Percentiles rank a stretch among this genome's conserved stretches.
These are phyloP conservation scores for Chrysochloris asiatica DNA, from an alignment of 2,113 vertebrate species.

Conservation along the genomic window DNA sequence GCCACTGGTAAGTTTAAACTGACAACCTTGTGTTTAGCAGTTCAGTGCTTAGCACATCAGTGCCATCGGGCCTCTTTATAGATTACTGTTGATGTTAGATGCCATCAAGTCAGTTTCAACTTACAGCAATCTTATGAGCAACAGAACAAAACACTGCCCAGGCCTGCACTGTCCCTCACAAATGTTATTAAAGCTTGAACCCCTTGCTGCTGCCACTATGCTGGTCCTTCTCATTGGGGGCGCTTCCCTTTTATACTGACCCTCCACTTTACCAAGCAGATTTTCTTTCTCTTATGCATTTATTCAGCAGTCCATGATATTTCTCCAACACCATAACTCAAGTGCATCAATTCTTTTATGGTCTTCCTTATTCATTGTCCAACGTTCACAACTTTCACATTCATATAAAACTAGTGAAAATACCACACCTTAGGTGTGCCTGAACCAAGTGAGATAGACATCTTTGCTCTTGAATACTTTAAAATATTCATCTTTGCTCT, in stretches of 20 bases:
- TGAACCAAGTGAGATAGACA: too few species aligned
- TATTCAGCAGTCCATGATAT: background rate
- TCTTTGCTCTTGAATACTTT: too few species aligned
- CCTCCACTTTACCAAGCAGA: background rate
- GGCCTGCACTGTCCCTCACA: background rate
- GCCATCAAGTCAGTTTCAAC: background rate
- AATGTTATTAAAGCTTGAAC: background rate
- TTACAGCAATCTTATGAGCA: background rate
- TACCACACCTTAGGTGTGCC: too few species aligned
- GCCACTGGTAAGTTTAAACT: too few species aligned
- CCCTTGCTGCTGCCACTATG: background rate
- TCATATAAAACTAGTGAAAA: too few species aligned
- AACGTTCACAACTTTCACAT: too few species aligned
- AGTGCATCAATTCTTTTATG: background rate
- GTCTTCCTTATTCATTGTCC: too few species aligned
- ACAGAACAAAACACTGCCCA: background rate
- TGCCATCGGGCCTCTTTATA: too few species aligned
- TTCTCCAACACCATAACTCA: background rate
- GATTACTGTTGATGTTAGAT: too few species aligned
- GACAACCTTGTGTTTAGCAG: too few species aligned
- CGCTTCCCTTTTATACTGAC: background rate
- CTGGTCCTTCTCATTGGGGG: background rate
- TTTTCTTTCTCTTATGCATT: background rate
- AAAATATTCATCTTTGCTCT: background rate
- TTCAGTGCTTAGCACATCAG: too few species aligned